Percentiles rank a stretch among this genome's conserved stretches.
phyloP scores from a whole-genome alignment of 2,797 vertebrate species.

The Thripadectes ignobilis region DNA sequence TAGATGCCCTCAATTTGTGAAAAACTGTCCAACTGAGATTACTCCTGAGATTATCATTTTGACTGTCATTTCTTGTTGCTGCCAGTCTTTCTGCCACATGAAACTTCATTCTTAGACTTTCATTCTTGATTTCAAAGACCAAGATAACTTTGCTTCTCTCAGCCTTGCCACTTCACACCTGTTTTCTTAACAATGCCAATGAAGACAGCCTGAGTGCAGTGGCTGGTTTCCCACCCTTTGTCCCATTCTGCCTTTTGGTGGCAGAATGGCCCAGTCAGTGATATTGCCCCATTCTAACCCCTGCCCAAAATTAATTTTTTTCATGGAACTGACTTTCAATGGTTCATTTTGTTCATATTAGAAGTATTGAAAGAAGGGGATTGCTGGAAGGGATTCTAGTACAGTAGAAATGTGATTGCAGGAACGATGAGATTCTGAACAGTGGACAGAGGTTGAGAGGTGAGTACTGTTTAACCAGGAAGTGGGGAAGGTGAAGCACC shows the following conservation, averaged over 20 bases:
- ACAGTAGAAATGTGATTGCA: not conserved
- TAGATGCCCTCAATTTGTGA: not conserved
- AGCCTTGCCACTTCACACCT: not conserved
- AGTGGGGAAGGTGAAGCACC: not conserved
- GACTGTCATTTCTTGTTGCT: not conserved
- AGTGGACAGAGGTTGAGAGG: not conserved
- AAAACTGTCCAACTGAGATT: not conserved
- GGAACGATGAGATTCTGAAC: not conserved
- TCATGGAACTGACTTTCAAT: not conserved
- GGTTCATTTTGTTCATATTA: not conserved
- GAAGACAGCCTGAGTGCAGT: not conserved
- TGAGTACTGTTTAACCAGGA: not conserved
- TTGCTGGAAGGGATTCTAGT: not conserved
- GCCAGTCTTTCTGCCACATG: not conserved
- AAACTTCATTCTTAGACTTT: not conserved
- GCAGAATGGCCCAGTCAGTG: not conserved
- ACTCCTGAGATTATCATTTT: not conserved
- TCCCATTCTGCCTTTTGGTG: not conserved
- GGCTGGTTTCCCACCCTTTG: not conserved
- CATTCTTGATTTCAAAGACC: not conserved
- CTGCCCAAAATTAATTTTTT: not conserved
- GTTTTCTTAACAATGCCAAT: not conserved
- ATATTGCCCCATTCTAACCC: not conserved
- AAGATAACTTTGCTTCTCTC: not conserved
- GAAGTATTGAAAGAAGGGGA: not conserved